A percentile compares a stretch with the other conserved stretches of the same genome.
phyloP scores from a whole-genome alignment of 2,113 vertebrate species.

The Melanerpes formicivorus region DNA sequence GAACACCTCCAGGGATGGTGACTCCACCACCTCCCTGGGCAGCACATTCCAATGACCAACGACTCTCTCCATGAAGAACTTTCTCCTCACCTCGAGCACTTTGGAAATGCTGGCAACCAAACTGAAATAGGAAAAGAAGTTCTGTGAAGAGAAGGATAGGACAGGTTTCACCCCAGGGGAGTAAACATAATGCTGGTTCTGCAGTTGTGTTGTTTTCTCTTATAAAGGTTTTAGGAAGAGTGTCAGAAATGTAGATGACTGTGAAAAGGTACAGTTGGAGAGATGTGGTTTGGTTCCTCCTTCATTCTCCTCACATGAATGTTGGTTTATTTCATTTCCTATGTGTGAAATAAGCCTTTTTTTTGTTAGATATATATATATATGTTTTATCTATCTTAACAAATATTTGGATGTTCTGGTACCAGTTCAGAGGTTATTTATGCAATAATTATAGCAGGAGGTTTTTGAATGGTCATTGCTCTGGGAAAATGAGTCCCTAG shows the following conservation, averaged over 20 bases:
- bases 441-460: background rate
- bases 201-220: background rate
- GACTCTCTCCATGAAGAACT: too few relatives aligned
- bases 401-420: background rate
- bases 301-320: background rate
- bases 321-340: background rate
- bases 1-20: too few relatives aligned
- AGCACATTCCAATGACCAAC: too few relatives aligned
- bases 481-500: background rate
- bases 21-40: too few relatives aligned
- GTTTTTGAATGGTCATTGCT: background rate
- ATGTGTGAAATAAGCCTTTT: fast-evolving
- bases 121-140: background rate
- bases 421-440: background rate
- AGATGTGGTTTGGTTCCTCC: background rate
- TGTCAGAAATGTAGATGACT: background rate
- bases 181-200: background rate
- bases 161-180: background rate
- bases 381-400: background rate
- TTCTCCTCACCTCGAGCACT: background rate
- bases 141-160: background rate
- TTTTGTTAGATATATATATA: too few relatives aligned
- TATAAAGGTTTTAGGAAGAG: background rate
- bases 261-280: background rate
- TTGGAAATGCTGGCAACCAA: background rate